Conservation (phyloP, 1,140 invertebrate genomes). For the Globodera rostochiensis region DNA sequence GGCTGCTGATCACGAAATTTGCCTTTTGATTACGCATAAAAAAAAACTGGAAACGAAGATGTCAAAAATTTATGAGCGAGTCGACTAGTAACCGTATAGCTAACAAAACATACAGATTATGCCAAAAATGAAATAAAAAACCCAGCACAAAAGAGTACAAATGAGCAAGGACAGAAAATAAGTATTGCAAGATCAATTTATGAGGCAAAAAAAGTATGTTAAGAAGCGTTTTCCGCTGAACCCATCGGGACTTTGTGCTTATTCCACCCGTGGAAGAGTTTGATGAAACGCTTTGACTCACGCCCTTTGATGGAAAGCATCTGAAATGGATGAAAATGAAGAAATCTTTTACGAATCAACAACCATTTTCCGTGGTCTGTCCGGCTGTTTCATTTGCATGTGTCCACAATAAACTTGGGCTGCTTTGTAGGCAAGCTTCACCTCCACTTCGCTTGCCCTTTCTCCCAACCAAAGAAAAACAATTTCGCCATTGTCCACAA, state of each 20-base stretch:
- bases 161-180: neutral
- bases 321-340: neutral
- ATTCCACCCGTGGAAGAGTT: constrained; percentile 97
- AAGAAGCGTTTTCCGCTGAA: constrained; percentile 16
- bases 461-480: constrained; percentile 95
- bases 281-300: constrained; percentile 88
- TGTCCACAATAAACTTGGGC: constrained; percentile 99
- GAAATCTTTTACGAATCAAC: neutral
- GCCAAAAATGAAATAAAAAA: neutral
- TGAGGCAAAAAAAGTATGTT: neutral
- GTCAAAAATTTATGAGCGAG: neutral
- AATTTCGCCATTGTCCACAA: constrained; percentile 94
- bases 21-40: too few species aligned
- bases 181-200: constrained; percentile 21
- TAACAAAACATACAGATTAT: neutral
- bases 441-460: constrained; percentile 93
- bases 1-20: too few species aligned
- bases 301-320: constrained; percentile 95
- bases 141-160: neutral
- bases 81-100: neutral
- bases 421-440: constrained; percentile 96
- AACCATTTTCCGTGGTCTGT: constrained; percentile 80
- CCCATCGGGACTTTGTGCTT: constrained; percentile 67
- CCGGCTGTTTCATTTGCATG: constrained; percentile 89
- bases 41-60: too few species aligned